Evolutionary conservation across 1,140 invertebrate species (phyloP).

Genomic region (Atopsyche davidsoni): DNA sequence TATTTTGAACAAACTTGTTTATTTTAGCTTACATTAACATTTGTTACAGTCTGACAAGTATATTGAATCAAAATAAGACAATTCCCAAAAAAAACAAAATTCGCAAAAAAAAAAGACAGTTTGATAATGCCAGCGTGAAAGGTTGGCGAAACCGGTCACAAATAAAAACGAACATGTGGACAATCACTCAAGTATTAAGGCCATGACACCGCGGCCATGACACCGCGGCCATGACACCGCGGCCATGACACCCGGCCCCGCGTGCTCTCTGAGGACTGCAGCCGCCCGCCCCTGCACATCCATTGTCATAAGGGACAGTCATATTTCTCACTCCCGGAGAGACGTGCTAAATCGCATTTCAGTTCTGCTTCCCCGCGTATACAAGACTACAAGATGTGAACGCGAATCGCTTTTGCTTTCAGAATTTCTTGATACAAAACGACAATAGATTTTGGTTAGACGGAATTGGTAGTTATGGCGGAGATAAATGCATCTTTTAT

Average conservation of each 20-base stretch:
- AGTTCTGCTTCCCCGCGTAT: constrained; percentile 12
- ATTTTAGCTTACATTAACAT: no score
- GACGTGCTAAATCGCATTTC: constrained; percentile 28
- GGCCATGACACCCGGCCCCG: background rate
- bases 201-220: constrained; percentile 6
- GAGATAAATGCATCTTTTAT: constrained; percentile 23
- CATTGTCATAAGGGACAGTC: constrained; percentile 29
- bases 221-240: no score
- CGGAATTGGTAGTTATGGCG: constrained; percentile 21
- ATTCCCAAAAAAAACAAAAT: no score
- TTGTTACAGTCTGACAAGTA: no score
- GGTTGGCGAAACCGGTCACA: no score
- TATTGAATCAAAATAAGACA: no score
- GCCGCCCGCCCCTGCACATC: constrained; percentile 17
- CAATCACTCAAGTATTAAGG: no score
- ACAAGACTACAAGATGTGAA: background rate
- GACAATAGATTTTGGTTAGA: constrained; percentile 15
- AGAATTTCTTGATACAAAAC: constrained; percentile 1
- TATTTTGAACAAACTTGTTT: no score
- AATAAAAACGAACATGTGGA: no score
- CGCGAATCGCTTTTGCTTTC: constrained; percentile 10
- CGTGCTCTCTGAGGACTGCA: constrained; percentile 5
- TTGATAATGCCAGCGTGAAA: no score
- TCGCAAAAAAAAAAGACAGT: no score
- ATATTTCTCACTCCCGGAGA: constrained; percentile 28